phyloP scores from a whole-genome alignment of 2,797 vertebrate genomes.

The Psittacula echo region DNA sequence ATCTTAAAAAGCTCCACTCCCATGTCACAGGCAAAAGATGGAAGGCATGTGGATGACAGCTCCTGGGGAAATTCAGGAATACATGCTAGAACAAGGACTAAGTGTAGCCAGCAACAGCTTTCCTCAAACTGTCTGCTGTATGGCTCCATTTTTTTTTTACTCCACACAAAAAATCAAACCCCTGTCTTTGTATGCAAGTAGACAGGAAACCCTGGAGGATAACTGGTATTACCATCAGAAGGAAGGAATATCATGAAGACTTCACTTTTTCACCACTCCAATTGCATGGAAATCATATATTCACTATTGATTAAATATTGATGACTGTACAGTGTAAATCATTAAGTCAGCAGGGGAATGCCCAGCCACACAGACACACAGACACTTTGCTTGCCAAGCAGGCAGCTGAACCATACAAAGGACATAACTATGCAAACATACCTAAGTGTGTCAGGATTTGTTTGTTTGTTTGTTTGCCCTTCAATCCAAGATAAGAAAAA shows the following conservation, averaged over 20 bases:
- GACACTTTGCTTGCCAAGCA: neutral
- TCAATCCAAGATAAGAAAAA: neutral
- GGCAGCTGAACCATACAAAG: neutral
- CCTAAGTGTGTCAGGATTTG: neutral
- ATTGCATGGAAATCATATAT: neutral
- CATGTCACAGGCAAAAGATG: neutral
- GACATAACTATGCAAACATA: conserved; percentile 19
- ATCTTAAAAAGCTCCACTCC: neutral
- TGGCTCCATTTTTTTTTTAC: accelerated
- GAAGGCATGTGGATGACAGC: accelerated
- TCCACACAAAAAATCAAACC: neutral
- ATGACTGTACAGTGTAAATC: neutral
- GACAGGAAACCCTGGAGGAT: neutral
- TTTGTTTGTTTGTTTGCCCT: neutral
- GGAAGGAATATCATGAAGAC: neutral
- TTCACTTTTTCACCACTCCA: neutral
- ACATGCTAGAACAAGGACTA: neutral
- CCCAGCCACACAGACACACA: neutral
- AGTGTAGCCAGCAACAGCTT: neutral
- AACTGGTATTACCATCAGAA: neutral
- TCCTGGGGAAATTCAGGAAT: neutral
- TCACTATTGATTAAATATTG: neutral
- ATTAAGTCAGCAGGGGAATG: conserved; percentile 29
- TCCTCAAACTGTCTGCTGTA: neutral
- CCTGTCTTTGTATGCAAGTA: neutral